These are phyloP conservation scores for Tetramorium parvispinum DNA, from an alignment of 1,140 invertebrate species.

Conservation along the genomic window DNA sequence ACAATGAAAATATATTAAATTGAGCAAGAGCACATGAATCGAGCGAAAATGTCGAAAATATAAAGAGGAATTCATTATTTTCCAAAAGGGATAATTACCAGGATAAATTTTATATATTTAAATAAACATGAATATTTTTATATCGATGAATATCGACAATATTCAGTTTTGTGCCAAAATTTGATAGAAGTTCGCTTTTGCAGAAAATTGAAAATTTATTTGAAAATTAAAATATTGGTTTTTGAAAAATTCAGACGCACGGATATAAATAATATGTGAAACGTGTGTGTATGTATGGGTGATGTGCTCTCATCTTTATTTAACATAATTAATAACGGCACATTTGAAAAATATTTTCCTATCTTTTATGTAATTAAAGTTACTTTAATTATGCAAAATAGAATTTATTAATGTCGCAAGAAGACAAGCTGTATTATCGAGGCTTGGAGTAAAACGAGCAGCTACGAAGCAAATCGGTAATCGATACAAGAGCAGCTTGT, in stretches of 20 bases:
- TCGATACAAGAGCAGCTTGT: slow-evolving; percentile 28
- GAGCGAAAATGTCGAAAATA: neutral
- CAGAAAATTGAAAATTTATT: neutral
- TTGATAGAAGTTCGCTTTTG: neutral
- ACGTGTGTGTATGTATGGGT: neutral
- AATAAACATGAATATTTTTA: neutral
- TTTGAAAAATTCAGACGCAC: neutral
- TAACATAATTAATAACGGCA: neutral
- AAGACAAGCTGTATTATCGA: slow-evolving; percentile 23
- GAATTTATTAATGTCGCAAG: neutral
- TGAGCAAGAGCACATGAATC: neutral
- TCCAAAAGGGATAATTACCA: neutral
- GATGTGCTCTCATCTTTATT: neutral
- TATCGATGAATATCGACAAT: neutral
- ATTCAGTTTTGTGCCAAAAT: neutral
- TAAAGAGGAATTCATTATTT: neutral
- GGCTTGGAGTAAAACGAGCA: neutral
- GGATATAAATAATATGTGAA: neutral
- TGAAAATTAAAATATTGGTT: slow-evolving; percentile 6
- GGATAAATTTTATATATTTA: slow-evolving; percentile 15
- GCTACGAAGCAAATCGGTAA: slow-evolving; percentile 44
- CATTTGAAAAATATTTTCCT: neutral
- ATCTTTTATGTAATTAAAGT: neutral
- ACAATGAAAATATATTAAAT: neutral
- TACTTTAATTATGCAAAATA: neutral